Percentiles rank a stretch among this genome's conserved stretches.
Evolutionary conservation across 2,888 invertebrate species (phyloP).

Genomic region (Tethea ocularis): DNA sequence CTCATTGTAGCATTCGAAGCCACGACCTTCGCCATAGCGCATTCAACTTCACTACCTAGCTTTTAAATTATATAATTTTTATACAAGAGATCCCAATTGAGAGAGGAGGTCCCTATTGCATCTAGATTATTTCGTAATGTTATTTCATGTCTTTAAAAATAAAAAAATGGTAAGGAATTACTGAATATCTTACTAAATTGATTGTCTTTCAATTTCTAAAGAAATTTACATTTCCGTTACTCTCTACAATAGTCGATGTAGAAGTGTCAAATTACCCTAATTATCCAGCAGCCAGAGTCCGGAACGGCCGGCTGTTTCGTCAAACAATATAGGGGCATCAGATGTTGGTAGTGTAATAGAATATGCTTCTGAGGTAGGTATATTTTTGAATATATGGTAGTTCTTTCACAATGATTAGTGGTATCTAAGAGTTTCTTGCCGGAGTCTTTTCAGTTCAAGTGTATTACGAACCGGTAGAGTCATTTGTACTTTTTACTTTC

Average conservation of each 20-base stretch:
- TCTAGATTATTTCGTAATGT: no score
- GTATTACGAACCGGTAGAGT: no score
- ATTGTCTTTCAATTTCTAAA: conserved; percentile 3
- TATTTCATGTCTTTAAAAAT: not conserved
- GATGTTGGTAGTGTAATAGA: conserved; percentile 3
- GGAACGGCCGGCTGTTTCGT: conserved; percentile 43
- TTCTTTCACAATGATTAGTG: not conserved
- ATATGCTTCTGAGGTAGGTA: not conserved
- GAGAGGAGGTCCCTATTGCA: no score
- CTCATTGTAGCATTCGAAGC: no score
- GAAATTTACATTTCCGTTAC: conserved; percentile 9
- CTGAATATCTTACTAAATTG: not conserved
- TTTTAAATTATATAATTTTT: no score
- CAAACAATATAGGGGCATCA: conserved; percentile 28
- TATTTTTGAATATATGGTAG: not conserved
- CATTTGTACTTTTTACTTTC: no score
- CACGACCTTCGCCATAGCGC: no score
- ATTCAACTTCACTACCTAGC: no score
- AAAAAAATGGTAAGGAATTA: not conserved
- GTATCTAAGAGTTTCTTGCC: no score
- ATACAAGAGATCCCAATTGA: no score
- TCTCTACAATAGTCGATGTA: conserved; percentile 1
- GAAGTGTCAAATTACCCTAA: conserved; percentile 60
- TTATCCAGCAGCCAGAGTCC: conserved; percentile 48
- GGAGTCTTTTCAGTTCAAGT: no score